Conservation (phyloP, 2,113 vertebrate genomes). For the Calidris pugnax region DNA sequence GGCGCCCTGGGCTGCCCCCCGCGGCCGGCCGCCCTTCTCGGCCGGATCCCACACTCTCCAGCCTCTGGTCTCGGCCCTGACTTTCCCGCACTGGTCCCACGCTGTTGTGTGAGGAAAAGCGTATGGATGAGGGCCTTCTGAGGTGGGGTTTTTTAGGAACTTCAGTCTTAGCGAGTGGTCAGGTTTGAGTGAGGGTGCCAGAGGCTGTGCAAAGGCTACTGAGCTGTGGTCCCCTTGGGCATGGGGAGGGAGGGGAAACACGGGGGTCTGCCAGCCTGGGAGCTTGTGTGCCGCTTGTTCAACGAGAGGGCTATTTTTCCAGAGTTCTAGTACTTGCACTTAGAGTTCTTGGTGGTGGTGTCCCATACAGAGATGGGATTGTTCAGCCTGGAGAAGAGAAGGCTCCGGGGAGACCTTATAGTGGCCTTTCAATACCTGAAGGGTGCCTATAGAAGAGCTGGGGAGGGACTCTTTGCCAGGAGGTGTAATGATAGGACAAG, state of each 20-base stretch:
- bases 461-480: too few relatives aligned
- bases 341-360: background rate
- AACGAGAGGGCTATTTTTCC: background rate
- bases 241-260: background rate
- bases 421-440: too few relatives aligned
- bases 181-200: background rate
- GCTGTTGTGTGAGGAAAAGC: background rate
- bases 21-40: too few relatives aligned
- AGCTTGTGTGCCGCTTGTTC: rapidly evolving
- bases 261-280: background rate
- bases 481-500: too few relatives aligned
- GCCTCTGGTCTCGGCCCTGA: too few relatives aligned
- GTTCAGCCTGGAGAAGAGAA: too few relatives aligned
- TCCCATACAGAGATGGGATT: rapidly evolving
- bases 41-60: too few relatives aligned
- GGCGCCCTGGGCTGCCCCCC: background rate
- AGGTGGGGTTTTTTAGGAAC: background rate
- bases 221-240: background rate
- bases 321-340: background rate
- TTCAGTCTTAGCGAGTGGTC: background rate
- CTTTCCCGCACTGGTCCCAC: rapidly evolving
- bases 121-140: background rate
- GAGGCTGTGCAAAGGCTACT: background rate
- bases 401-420: too few relatives aligned
- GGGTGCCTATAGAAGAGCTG: too few relatives aligned